Conservation (phyloP, 2,113 vertebrate genomes). For the Pelusios castaneus region DNA sequence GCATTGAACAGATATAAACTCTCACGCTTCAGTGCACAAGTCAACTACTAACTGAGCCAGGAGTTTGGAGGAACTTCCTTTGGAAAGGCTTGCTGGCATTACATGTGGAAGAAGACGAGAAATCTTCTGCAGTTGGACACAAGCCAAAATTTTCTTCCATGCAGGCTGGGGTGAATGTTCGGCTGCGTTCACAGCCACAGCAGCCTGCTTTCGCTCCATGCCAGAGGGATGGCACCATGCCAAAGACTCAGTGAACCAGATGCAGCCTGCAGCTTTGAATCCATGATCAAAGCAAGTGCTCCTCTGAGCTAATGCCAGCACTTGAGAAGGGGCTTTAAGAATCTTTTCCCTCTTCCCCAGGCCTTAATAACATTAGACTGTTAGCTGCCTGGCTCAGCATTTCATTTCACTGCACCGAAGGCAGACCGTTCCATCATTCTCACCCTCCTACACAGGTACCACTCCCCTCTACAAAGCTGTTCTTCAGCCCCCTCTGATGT, state of each 20-base stretch:
- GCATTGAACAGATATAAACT: background rate
- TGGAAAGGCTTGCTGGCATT: background rate
- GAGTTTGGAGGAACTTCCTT: background rate
- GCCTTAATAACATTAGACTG: background rate
- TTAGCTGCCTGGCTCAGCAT: background rate
- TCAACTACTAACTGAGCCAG: background rate
- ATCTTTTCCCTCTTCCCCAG: background rate
- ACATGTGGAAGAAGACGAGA: background rate
- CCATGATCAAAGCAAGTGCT: background rate
- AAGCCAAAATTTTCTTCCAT: background rate
- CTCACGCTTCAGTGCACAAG: background rate
- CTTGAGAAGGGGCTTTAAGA: background rate
- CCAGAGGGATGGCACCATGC: background rate
- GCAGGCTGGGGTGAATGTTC: rapidly evolving
- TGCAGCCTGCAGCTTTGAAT: rapidly evolving
- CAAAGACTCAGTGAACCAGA: background rate
- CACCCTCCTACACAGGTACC: background rate
- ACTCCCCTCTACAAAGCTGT: background rate
- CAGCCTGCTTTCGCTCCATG: background rate
- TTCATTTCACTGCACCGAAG: background rate
- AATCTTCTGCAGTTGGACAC: rapidly evolving
- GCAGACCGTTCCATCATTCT: background rate
- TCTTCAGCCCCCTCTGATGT: background rate
- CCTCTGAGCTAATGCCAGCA: background rate
- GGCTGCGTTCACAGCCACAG: background rate